A percentile compares a stretch with the other conserved stretches of the same genome.
phyloP scores from a whole-genome alignment of 2,888 invertebrate genomes.

The Acronicta aceris region DNA sequence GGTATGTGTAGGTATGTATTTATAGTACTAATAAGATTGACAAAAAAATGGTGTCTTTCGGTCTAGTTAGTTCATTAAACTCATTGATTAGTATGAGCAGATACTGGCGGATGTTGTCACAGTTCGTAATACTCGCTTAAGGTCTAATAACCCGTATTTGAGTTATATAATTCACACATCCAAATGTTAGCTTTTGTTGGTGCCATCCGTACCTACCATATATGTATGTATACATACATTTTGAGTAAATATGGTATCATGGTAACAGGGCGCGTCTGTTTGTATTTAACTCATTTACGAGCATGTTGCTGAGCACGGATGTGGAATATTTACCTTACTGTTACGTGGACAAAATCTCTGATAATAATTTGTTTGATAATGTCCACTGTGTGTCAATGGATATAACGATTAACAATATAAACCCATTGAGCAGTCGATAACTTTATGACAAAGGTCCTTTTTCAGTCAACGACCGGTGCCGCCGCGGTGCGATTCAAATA shows the following conservation, averaged over 20 bases:
- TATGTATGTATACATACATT: slow-evolving; percentile 64
- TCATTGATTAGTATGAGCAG: slow-evolving; percentile 17
- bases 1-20: no score
- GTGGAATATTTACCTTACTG: slow-evolving; percentile 67
- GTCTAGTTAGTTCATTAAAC: slow-evolving; percentile 31
- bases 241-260: slow-evolving; percentile 66
- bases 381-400: slow-evolving; percentile 34
- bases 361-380: slow-evolving; percentile 58
- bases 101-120: slow-evolving; percentile 70
- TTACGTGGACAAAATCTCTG: slow-evolving; percentile 66
- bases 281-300: slow-evolving; percentile 73
- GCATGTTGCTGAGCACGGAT: slow-evolving; percentile 73
- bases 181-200: slow-evolving; percentile 70
- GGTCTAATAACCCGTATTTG: slow-evolving; percentile 79
- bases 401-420: slow-evolving; percentile 27
- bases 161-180: slow-evolving; percentile 77
- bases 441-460: slow-evolving; percentile 52
- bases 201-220: slow-evolving; percentile 65
- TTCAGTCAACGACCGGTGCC: slow-evolving; percentile 70
- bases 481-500: slow-evolving; percentile 62
- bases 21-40: no score
- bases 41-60: not conserved
- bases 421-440: slow-evolving; percentile 54
- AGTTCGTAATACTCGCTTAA: slow-evolving; percentile 59
- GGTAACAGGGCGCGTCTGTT: slow-evolving; percentile 79